Evolutionary conservation across 2,113 vertebrate genomes (phyloP).

Genomic region (Elanoides forficatus): DNA sequence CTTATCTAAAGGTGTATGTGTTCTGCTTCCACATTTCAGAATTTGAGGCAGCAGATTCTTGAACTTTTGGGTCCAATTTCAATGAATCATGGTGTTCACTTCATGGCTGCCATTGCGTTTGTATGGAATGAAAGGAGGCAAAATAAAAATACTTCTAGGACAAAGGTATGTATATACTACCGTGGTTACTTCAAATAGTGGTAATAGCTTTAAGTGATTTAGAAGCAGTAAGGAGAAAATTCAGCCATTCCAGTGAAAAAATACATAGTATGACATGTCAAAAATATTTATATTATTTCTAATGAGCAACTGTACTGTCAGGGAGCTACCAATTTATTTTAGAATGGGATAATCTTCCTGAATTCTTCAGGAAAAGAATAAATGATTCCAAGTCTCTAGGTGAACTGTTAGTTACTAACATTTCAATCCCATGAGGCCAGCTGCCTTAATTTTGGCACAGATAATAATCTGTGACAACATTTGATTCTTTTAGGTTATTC

Average conservation of each 20-base stretch:
- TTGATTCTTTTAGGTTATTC: constrained; percentile 84
- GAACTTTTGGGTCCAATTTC: constrained; percentile 96
- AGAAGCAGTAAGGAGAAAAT: neutral
- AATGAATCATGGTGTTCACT: constrained; percentile 97
- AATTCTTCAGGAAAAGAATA: neutral
- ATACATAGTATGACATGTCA: neutral
- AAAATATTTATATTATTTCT: neutral
- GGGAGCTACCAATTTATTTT: neutral
- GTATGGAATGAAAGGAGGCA: constrained; percentile 97
- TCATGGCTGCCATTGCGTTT: constrained; percentile 97
- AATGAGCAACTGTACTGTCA: neutral
- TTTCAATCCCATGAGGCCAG: neutral
- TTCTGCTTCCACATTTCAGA: constrained; percentile 72
- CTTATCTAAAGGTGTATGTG: neutral
- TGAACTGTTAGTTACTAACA: neutral
- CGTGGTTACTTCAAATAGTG: neutral
- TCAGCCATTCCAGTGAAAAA: neutral
- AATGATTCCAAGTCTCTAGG: neutral
- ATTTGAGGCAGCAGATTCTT: constrained; percentile 94
- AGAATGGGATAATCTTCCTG: neutral
- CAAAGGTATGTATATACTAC: constrained; percentile 77
- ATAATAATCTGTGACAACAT: neutral
- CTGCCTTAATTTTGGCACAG: neutral
- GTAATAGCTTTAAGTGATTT: neutral
- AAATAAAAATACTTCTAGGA: constrained; percentile 80